Base-by-base conservation (phyloP, 2,113 vertebrate species). In the Taxidea taxus region DNA sequence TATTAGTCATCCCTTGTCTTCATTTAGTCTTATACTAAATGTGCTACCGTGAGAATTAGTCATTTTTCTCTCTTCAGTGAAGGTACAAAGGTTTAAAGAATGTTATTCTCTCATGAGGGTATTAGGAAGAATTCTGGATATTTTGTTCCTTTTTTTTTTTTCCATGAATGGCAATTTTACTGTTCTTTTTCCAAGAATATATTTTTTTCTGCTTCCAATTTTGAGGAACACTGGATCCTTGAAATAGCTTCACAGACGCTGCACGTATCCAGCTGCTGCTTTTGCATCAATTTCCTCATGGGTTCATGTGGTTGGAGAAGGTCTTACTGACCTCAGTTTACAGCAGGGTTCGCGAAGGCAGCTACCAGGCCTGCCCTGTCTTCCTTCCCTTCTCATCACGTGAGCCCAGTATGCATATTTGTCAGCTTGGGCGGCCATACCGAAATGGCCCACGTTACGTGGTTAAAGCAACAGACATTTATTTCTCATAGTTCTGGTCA, bases 1-100 rank as follows among this genome's bases (percentile, higher is more conserved):
- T 64, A 49, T 80, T 97, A 85, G 72, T 98, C 97, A 58, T 68
- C 95, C 95, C 86, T 56, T 4, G 47, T 93, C 94, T 98, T 95
- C 95, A 74, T 97, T 97, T 72, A 60, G 75, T 34, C 85, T 87
- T 93, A 6, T 62, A 34, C 13, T 84, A 62, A 20, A 51, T 82
- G 95, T 91, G 34, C 23, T 25, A 56, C 83, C 49, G 12, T 31
- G 96, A 58, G 77, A 97, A 42, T 74, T 51, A 66, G 81, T 82
- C 81, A 8, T 51, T 75, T 75, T 88, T 97, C 90, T 15, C 0
- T 93, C 91, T 75, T 94, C 87, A 42, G n/a, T 44, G 13, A 97
- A 94, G 21, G 87, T 39, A 83, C 11, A 96, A n/a, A 86, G 42
- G 13, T 95, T 97, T 96, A 15, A 66, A 96, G 58, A 82, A 29